Evolutionary conservation across 2,888 invertebrate genomes (phyloP), one percentile per base, ranked within the genome.

Genomic region (Thera obeliscata): DNA sequence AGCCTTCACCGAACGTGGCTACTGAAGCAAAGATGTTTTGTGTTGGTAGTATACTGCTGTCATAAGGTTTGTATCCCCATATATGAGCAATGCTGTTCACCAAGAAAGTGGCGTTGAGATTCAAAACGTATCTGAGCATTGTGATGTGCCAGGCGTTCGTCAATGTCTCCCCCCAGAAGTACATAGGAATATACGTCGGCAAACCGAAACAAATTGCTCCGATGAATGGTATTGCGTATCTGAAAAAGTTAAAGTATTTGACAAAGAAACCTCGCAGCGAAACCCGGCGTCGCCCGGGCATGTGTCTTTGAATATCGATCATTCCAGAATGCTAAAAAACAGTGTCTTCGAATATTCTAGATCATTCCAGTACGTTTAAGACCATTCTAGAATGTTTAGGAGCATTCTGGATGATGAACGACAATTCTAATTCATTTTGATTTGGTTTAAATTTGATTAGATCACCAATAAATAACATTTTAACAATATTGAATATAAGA

Each of bases 81-180:
- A 87, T 78, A 80, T 96, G 96, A 11, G 96, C 95, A 2, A 93
- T 94, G 73, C 95, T 95, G 86, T 96, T 96, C 1, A 96, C 95
- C n/a, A 95, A 84, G 94, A 95, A 96, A 0, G 95, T 95, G 68
- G 90, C 87, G 80, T 96, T 95, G 12, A 96, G 90, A 5, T 91
- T 93, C 60, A 93, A 74, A 9, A 90, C 84, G 80, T 95, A 96
- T 49, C 96, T 91, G 7, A 95, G 79, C 61, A 94, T 89, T 4
- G 81, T 82, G 3, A 91, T 77, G 66, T 90, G 89, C 88, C 89
- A 94, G 1, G 93, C 83, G 73, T 82, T 86, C 48, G 48, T 76
- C 61, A 88, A 85, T 2, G 78, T 88, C 81, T 96, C 96, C 1
- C 90, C 93, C 95, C 96, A 96, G 66, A 88, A 87, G 73, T 91